Evolutionary conservation across 2,797 vertebrate genomes (phyloP).

Genomic region (Protonibea diacanthus): DNA sequence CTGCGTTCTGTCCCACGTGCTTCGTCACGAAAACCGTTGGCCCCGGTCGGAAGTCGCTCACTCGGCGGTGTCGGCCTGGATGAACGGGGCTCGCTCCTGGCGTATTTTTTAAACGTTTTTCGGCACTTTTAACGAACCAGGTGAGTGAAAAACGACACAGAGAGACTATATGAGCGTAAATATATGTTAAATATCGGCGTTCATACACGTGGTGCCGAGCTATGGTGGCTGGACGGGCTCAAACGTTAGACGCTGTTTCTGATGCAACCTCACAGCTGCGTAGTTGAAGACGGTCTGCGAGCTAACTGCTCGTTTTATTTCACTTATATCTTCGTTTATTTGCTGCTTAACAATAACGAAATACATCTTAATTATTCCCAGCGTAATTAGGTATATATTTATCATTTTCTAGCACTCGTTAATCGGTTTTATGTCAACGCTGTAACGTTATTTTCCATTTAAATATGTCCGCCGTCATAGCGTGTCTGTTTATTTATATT

Average conservation of each 20-base stretch:
- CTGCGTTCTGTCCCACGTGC: constrained; percentile 31
- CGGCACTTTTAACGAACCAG: constrained; percentile 13
- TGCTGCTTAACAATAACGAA: too few species aligned
- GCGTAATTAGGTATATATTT: background rate
- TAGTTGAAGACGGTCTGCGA: background rate
- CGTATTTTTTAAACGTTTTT: background rate
- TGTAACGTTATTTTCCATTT: too few species aligned
- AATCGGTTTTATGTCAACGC: too few species aligned
- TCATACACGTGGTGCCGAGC: background rate
- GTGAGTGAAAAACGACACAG: constrained; percentile 49
- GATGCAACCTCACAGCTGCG: constrained; percentile 59
- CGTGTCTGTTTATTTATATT: too few species aligned
- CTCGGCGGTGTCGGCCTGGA: background rate
- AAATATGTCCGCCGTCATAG: too few species aligned
- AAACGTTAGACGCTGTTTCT: constrained; percentile 13
- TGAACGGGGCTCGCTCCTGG: background rate
- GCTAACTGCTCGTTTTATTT: background rate
- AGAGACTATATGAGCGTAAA: accelerated
- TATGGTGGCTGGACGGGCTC: too few species aligned
- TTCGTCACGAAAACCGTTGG: constrained; percentile 9
- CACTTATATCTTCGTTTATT: background rate
- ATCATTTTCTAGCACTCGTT: background rate
- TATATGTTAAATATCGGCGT: accelerated
- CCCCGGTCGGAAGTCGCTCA: background rate
- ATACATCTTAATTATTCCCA: too few species aligned